These are phyloP conservation scores for Cheilosia variabilis DNA, from an alignment of 2,888 invertebrate genomes.

Conservation along the genomic window DNA sequence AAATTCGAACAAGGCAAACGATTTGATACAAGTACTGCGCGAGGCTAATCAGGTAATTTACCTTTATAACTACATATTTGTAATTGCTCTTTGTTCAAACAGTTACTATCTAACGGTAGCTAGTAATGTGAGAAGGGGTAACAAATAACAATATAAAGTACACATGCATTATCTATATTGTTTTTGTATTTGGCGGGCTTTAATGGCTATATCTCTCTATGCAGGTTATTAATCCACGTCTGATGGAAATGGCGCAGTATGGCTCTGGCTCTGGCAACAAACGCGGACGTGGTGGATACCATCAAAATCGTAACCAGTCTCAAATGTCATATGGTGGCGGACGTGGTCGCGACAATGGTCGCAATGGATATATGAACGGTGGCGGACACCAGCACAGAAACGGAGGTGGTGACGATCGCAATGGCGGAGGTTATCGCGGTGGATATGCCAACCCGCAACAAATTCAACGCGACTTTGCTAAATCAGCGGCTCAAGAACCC, in stretches of 20 bases:
- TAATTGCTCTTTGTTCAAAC: too few species aligned
- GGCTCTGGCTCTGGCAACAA: slow-evolving; percentile 79
- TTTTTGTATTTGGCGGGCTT: not conserved
- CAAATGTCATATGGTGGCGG: slow-evolving; percentile 70
- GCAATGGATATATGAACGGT: slow-evolving; percentile 57
- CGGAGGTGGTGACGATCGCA: slow-evolving; percentile 77
- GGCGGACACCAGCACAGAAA: slow-evolving; percentile 58
- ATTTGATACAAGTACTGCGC: slow-evolving; percentile 94
- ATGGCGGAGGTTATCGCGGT: slow-evolving; percentile 77
- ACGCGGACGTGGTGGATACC: slow-evolving; percentile 73
- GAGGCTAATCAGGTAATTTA: slow-evolving; percentile 94
- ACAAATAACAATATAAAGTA: not conserved
- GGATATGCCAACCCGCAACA: slow-evolving; percentile 79
- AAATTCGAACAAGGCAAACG: slow-evolving; percentile 95
- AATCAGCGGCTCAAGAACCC: slow-evolving; percentile 53
- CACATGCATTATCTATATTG: not conserved
- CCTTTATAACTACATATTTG: not conserved
- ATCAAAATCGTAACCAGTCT: slow-evolving; percentile 65
- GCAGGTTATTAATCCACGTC: slow-evolving; percentile 92
- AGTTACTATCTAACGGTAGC: too few species aligned
- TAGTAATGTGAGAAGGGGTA: not conserved
- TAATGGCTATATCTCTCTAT: not conserved
- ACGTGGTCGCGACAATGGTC: slow-evolving; percentile 62
- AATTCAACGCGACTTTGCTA: slow-evolving; percentile 76
- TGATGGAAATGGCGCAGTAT: slow-evolving; percentile 88